Evolutionary conservation across 2,888 invertebrate genomes (phyloP).

Genomic region (Apamea anceps): DNA sequence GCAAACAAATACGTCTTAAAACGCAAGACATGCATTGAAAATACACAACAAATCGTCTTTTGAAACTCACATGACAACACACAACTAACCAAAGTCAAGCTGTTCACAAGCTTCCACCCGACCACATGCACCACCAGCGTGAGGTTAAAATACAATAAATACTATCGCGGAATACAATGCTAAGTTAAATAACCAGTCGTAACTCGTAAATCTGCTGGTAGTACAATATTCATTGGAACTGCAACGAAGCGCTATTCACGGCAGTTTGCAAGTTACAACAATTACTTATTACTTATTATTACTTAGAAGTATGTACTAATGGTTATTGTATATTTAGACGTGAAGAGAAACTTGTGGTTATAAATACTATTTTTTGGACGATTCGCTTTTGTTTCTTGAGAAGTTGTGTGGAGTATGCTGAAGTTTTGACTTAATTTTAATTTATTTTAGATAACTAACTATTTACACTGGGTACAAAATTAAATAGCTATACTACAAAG

Average conservation of each 20-base stretch:
- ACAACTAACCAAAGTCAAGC: not conserved
- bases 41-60: not conserved
- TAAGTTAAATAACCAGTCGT: constrained; percentile 39
- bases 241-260: constrained; percentile 48
- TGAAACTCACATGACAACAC: not conserved
- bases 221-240: constrained; percentile 59
- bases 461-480: not conserved
- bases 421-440: not conserved
- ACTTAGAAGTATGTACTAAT: constrained; percentile 13
- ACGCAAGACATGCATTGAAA: not conserved
- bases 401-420: not conserved
- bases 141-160: constrained; percentile 45
- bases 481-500: not conserved
- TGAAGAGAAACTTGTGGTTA: not conserved
- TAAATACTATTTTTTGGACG: not conserved
- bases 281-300: constrained; percentile 62
- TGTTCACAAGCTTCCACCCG: not conserved
- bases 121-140: not conserved
- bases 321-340: constrained; percentile 27
- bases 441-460: not conserved
- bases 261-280: constrained; percentile 53
- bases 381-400: not conserved
- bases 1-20: not conserved
- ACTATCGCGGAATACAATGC: constrained; percentile 26
- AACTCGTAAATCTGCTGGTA: constrained; percentile 51